Evolutionary conservation across 2,797 vertebrate genomes (phyloP), one percentile per base, ranked within the genome.

Genomic region (Phoebastria nigripes): DNA sequence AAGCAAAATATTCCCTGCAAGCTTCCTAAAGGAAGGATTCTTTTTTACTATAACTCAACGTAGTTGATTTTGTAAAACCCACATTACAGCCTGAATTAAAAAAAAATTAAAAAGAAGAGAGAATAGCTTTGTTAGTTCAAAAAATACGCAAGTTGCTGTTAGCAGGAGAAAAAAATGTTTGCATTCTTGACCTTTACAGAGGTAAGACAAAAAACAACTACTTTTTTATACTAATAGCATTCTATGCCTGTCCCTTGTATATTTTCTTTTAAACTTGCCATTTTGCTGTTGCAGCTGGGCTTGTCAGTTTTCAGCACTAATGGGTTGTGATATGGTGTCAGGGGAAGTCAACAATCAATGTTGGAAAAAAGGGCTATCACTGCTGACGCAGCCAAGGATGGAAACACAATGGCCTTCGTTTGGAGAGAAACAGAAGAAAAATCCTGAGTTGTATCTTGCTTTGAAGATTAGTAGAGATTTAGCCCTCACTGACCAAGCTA

Each of bases 291-390:
- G 95, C 90, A 97, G 97, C 97, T 94, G 91, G 92, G 93, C 98
- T 98, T 98, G 98, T 98, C 98, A 98, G 98, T 98, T 98, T 98
- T 96, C 96, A 98, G 96, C 95, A 96, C 97, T 98, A 98, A 98
- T 98, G 97, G 98, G 96, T 97, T 98, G 97, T 98, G 98, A 98
- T 98, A 97, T 73, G 96, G 97, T 98, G 98, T 98, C 98, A 98
- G 89, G 96, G 97, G 97, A 98, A 98, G 98, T 98, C 97, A 98
- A 97, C 98, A 98, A 98, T 98, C 98, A 98, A 97, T 97, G 98
- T 21, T 96, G 82, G 88, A 86, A 95, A 66, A 96, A 96, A 96
- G 73, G 95, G 82, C 97, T 93, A 94, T 98, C 97, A 82, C 90
- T 76, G 95, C 97, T 97, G 97, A 97, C 97, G 98, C 69, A 96